Evolutionary conservation across 2,797 vertebrate species (phyloP).

Genomic region (Myripristis jacobus): DNA sequence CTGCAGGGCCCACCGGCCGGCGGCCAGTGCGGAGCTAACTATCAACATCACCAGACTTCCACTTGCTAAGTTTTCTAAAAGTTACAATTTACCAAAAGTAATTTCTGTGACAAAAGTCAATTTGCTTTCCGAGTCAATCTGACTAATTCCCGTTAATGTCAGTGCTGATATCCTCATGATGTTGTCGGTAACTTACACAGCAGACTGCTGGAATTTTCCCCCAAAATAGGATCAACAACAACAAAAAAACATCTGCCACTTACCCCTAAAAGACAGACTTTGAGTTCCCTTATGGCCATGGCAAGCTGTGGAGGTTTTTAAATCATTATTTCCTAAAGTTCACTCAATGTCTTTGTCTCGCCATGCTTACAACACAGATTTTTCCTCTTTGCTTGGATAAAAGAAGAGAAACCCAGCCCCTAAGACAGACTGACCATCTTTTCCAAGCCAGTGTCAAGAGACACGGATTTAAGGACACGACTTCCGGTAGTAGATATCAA

Average conservation of each 20-base stretch:
- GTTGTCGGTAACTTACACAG: conserved; percentile 23
- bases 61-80: conserved; percentile 9
- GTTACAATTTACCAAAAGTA: background rate
- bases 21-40: conserved; percentile 1
- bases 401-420: conserved; percentile 70
- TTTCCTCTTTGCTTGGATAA: conserved; percentile 43
- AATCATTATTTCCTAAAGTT: conserved; percentile 59
- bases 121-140: background rate
- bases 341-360: conserved; percentile 66
- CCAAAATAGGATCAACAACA: conserved; percentile 59
- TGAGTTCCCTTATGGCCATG: conserved; percentile 97
- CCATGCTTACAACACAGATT: conserved; percentile 60
- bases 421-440: conserved; percentile 57
- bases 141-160: background rate
- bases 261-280: conserved; percentile 98
- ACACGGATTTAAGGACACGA: accelerated
- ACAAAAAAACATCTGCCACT: conserved; percentile 83
- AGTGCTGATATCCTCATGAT: conserved; percentile 15
- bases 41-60: background rate
- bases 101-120: background rate
- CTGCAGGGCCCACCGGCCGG: conserved; percentile 21
- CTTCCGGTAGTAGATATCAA: conserved; percentile 45
- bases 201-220: conserved; percentile 58
- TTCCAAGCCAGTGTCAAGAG: background rate
- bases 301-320: conserved; percentile 28